These are phyloP conservation scores for Rotaria magnacalcarata DNA, from an alignment of 2,888 invertebrate species.

Conservation along the genomic window DNA sequence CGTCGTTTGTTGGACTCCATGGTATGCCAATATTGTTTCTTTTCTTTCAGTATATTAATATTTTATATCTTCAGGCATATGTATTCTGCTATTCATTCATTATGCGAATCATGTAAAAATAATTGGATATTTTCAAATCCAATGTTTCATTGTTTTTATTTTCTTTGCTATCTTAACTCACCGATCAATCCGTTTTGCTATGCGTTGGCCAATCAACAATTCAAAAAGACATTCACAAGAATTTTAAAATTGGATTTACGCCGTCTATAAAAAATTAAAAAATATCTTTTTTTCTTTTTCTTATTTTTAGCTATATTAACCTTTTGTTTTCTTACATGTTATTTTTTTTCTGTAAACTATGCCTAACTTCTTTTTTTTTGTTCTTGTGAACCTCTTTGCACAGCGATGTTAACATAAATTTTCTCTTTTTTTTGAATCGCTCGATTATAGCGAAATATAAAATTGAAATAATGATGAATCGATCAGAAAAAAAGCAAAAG, in stretches of 20 bases:
- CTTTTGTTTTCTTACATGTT: conserved; percentile 21
- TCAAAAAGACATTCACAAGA: conserved; percentile 94
- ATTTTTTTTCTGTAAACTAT: neutral
- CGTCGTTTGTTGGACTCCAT: conserved; percentile 91
- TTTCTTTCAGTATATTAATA: neutral
- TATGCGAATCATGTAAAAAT: neutral
- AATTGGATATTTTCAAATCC: neutral
- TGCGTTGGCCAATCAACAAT: conserved; percentile 95
- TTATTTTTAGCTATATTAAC: conserved; percentile 17
- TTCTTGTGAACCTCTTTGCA: conserved; percentile 18
- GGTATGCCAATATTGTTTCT: conserved; percentile 77
- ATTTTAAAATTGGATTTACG: conserved; percentile 89
- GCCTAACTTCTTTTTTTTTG: neutral
- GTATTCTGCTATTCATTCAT: conserved; percentile 16
- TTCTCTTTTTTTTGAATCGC: neutral
- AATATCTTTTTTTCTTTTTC: neutral
- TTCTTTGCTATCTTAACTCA: conserved; percentile 85
- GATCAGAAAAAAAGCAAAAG: neutral
- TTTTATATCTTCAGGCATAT: neutral
- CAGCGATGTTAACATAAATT: neutral
- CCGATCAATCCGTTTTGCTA: conserved; percentile 99
- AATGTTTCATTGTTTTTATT: conserved; percentile 37
- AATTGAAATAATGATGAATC: neutral
- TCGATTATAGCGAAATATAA: neutral
- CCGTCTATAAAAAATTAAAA: conserved; percentile 63